These are phyloP conservation scores for Pristionchus maxplancki DNA, from an alignment of 2,888 invertebrate genomes.

Conservation along the genomic window DNA sequence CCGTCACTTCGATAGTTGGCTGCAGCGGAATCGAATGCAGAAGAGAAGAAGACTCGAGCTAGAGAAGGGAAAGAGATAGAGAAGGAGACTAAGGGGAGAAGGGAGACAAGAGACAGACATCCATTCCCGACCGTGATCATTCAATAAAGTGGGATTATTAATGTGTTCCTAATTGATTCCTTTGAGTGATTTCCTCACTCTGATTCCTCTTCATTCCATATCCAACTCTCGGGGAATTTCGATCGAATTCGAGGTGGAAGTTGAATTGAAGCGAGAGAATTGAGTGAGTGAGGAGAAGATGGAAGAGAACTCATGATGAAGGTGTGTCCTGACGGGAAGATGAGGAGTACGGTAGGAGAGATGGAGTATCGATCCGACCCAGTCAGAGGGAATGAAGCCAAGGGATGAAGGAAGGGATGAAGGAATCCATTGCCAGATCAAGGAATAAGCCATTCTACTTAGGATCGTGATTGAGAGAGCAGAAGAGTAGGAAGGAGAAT, in stretches of 20 bases:
- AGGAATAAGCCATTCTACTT: slow-evolving; percentile 24
- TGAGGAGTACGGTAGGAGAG: not conserved
- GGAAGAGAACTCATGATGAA: slow-evolving; percentile 13
- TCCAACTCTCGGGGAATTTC: slow-evolving; percentile 63
- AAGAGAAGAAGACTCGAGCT: slow-evolving; percentile 40
- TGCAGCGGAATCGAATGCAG: not conserved
- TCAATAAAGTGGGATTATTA: not conserved
- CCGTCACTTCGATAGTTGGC: not conserved
- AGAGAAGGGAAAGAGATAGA: not conserved
- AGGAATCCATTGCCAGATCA: not conserved
- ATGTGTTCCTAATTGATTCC: not conserved
- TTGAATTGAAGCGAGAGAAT: slow-evolving; percentile 18
- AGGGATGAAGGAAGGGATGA: not conserved
- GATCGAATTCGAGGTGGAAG: slow-evolving; percentile 52
- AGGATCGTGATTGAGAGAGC: not conserved
- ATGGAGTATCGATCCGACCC: not conserved
- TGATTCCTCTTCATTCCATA: slow-evolving; percentile 54
- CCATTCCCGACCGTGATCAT: not conserved
- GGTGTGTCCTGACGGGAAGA: not conserved
- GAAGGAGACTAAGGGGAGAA: not conserved
- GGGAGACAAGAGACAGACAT: not conserved
- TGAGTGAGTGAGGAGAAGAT: slow-evolving; percentile 18
- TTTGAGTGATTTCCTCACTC: slow-evolving; percentile 1
- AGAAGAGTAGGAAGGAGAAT: not conserved
- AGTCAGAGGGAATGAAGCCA: not conserved